These are phyloP conservation scores for Zygogramma bicolorata DNA, from an alignment of 2,888 invertebrate genomes.

Conservation along the genomic window DNA sequence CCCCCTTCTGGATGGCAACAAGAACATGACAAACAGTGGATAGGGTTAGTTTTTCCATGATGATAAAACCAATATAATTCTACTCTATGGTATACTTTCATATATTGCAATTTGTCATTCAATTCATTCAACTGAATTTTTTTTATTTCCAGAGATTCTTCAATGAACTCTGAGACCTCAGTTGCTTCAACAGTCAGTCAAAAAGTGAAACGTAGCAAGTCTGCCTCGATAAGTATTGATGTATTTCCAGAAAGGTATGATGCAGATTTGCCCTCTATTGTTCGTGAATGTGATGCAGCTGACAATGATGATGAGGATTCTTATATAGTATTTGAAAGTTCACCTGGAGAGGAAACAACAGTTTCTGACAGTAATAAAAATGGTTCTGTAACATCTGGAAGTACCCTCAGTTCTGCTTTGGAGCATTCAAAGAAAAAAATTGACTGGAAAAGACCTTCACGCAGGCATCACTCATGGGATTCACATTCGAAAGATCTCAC, in stretches of 20 bases:
- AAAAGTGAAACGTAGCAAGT: conserved; percentile 46
- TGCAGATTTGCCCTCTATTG: conserved; percentile 31
- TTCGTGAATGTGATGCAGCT: conserved; percentile 26
- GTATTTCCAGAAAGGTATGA: conserved; percentile 38
- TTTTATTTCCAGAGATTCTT: conserved; percentile 32
- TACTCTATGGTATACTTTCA: too few relatives aligned
- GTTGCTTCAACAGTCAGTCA: conserved; percentile 24
- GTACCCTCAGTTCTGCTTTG: conserved; percentile 20
- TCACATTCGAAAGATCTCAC: conserved; percentile 49
- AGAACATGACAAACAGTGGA: conserved; percentile 76
- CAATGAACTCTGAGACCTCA: conserved; percentile 27
- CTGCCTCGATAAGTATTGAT: conserved; percentile 50
- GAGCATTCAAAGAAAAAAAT: conserved; percentile 51
- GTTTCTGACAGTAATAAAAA: neutral
- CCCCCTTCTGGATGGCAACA: conserved; percentile 93
- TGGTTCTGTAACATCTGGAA: neutral
- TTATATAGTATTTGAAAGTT: conserved; percentile 53
- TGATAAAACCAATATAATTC: too few relatives aligned
- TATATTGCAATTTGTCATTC: too few relatives aligned
- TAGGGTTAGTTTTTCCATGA: too few relatives aligned
- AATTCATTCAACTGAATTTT: neutral
- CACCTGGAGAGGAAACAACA: neutral
- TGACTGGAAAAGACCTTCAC: conserved; percentile 56
- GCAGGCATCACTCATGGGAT: conserved; percentile 63
- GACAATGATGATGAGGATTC: conserved; percentile 50